A percentile compares a stretch with the other conserved stretches of the same genome.
These are phyloP conservation scores for Drosophila ohnishii DNA, from an alignment of 1,140 invertebrate genomes.

Conservation along the genomic window DNA sequence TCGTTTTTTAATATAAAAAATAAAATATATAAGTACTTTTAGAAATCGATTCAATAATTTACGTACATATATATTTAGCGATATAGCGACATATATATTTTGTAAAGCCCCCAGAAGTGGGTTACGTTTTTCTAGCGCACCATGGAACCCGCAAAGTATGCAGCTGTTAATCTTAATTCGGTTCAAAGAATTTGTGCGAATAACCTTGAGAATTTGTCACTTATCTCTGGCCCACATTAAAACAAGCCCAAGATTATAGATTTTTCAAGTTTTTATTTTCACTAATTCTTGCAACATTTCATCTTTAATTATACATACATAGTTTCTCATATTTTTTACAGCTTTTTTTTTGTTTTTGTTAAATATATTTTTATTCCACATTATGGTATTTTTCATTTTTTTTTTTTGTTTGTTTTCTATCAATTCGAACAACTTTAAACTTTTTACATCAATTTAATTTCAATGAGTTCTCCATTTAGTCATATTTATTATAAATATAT, in stretches of 20 bases:
- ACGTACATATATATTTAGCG: too few relatives aligned
- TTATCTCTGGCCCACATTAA: background rate
- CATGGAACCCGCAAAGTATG: background rate
- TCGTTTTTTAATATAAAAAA: too few relatives aligned
- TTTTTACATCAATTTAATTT: conserved; percentile 75
- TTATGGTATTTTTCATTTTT: conserved; percentile 31
- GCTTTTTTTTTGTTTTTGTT: conserved; percentile 32
- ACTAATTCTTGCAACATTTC: conserved; percentile 77
- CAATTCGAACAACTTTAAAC: conserved; percentile 71
- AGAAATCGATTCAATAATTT: too few relatives aligned
- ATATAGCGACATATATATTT: background rate
- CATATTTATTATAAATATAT: conserved; percentile 42
- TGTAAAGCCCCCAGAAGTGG: background rate
- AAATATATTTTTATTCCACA: conserved; percentile 40
- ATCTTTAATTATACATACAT: conserved; percentile 77
- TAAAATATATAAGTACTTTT: too few relatives aligned
- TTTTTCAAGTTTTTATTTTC: conserved; percentile 71
- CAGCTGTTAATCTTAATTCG: background rate
- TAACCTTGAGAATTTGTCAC: background rate
- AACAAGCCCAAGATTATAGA: background rate
- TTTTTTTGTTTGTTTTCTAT: conserved; percentile 39
- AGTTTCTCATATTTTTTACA: conserved; percentile 76
- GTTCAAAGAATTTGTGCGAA: background rate
- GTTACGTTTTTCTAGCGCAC: background rate
- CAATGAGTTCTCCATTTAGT: conserved; percentile 59